These are phyloP conservation scores for Merluccius polli DNA, from an alignment of 2,797 vertebrate species.

Conservation along the genomic window DNA sequence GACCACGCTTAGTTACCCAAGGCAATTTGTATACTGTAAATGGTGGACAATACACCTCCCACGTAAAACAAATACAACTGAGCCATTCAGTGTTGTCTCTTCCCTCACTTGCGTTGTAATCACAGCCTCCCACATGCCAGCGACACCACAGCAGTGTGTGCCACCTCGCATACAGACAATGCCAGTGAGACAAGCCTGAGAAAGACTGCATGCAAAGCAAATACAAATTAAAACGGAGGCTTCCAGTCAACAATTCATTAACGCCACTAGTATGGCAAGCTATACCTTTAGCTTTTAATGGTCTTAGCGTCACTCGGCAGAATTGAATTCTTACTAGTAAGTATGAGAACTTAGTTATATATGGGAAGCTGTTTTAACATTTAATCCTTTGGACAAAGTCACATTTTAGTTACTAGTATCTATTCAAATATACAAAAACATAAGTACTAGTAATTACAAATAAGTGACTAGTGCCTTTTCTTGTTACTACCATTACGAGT, in stretches of 20 bases:
- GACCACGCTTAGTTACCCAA: constrained; percentile 25
- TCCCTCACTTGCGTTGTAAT: constrained; percentile 42
- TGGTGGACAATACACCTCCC: constrained; percentile 32
- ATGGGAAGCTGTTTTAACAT: too few relatives aligned
- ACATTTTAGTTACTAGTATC: too few relatives aligned
- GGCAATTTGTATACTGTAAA: constrained; percentile 34
- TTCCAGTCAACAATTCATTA: constrained; percentile 4
- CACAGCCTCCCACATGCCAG: constrained; percentile 30
- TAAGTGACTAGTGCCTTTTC: too few relatives aligned
- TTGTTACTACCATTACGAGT: too few relatives aligned
- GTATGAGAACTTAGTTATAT: too few relatives aligned
- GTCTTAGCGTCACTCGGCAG: too few relatives aligned
- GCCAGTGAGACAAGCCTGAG: constrained; percentile 27
- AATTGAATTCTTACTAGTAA: too few relatives aligned
- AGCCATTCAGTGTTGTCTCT: constrained; percentile 47
- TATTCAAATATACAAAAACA: too few relatives aligned
- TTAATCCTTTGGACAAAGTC: too few relatives aligned
- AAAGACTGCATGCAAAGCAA: constrained; percentile 30
- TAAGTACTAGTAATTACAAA: too few relatives aligned
- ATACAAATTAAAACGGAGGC: constrained; percentile 10
- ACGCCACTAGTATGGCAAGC: neutral
- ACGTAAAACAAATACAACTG: constrained; percentile 26
- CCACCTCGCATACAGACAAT: constrained; percentile 10
- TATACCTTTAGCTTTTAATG: too few relatives aligned
- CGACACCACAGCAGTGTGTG: constrained; percentile 19